A percentile compares a stretch with the other conserved stretches of the same genome.
These are phyloP conservation scores for Mamestra configurata DNA, from an alignment of 1,140 invertebrate genomes.

Conservation along the genomic window DNA sequence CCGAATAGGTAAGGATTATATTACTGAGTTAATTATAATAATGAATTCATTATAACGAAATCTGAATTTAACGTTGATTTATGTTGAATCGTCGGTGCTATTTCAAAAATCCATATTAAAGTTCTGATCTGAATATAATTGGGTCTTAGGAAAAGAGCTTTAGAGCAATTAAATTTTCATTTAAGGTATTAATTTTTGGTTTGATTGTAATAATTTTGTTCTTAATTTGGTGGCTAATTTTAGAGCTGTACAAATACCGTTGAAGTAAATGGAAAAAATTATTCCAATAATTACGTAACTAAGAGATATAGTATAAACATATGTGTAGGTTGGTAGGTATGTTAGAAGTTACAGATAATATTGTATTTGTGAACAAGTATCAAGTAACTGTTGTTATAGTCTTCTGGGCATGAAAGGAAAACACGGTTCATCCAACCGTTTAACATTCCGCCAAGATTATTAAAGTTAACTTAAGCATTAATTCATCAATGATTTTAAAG, in stretches of 20 bases:
- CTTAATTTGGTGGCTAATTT: background rate
- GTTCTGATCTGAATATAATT: conserved; percentile 47
- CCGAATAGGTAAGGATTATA: conserved; percentile 79
- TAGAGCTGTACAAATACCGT: background rate
- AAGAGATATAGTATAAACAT: background rate
- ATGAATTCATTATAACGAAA: conserved; percentile 25
- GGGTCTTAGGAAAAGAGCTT: background rate
- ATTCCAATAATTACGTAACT: background rate
- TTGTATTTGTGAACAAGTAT: conserved; percentile 1
- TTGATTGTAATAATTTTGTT: background rate
- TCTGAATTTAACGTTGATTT: conserved; percentile 31
- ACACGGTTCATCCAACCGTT: background rate
- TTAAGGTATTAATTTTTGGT: background rate
- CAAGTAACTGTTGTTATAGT: background rate
- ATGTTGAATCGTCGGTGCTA: conserved; percentile 13
- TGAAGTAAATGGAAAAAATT: background rate
- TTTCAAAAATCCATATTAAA: conserved; percentile 46
- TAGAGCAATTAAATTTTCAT: conserved; percentile 3
- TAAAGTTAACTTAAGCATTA: background rate
- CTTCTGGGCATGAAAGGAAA: background rate
- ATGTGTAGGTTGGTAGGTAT: background rate
- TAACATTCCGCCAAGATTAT: background rate
- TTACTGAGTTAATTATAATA: conserved; percentile 5
- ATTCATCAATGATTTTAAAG: background rate
- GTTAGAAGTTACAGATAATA: background rate